phyloP scores from a whole-genome alignment of 2,797 vertebrate species.

The Takifugu rubripes region DNA sequence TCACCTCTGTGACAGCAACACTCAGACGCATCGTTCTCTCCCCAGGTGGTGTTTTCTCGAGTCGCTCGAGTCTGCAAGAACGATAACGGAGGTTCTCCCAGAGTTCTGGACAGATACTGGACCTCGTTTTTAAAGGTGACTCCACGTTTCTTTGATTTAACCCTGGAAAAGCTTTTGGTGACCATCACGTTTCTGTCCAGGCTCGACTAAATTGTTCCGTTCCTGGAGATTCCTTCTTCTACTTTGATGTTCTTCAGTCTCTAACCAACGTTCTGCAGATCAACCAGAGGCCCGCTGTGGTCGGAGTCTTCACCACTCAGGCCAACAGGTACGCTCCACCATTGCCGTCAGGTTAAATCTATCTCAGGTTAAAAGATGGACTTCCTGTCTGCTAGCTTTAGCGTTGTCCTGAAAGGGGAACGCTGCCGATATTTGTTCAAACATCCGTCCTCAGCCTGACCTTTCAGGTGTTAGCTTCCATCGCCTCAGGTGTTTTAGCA shows the following conservation, averaged over 20 bases:
- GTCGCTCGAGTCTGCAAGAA: slow-evolving; percentile 90
- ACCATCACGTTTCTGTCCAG: slow-evolving; percentile 61
- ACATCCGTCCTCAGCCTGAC: no score
- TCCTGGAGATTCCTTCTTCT: slow-evolving; percentile 94
- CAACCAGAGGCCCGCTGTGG: slow-evolving; percentile 83
- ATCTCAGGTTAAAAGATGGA: no score
- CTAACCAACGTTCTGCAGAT: slow-evolving; percentile 91
- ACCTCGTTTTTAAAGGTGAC: slow-evolving; percentile 88
- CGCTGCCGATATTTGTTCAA: no score
- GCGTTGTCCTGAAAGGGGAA: no score
- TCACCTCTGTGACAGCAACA: no score
- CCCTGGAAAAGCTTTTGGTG: neutral
- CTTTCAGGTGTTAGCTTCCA: no score
- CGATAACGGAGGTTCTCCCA: slow-evolving; percentile 89
- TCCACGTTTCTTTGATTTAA: neutral
- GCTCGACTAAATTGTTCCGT: slow-evolving; percentile 94
- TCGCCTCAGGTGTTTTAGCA: no score
- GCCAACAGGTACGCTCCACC: slow-evolving; percentile 83
- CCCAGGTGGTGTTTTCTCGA: slow-evolving; percentile 65
- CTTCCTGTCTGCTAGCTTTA: no score
- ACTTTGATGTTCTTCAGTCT: slow-evolving; percentile 94
- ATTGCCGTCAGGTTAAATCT: no score
- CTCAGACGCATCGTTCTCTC: neutral
- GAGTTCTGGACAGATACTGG: slow-evolving; percentile 91
- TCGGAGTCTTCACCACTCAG: slow-evolving; percentile 95